Evolutionary conservation across 2,113 vertebrate species (phyloP).

Genomic region (Anseranas semipalmata): DNA sequence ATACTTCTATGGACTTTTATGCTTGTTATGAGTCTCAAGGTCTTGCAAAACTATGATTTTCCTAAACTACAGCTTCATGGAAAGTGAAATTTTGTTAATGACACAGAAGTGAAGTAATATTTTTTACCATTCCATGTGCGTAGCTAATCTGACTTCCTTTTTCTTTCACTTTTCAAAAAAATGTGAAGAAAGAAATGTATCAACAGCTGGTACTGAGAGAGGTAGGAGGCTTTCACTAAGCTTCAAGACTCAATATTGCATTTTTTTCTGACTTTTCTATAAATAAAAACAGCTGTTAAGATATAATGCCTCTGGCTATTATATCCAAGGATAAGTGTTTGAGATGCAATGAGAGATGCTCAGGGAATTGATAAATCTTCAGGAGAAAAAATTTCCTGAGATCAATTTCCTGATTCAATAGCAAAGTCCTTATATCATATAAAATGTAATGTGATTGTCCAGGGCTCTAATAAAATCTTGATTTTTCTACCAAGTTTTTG

Average conservation of each 20-base stretch:
- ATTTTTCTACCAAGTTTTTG: constrained; percentile 32
- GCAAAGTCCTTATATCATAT: neutral
- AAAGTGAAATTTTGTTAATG: neutral
- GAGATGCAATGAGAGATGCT: neutral
- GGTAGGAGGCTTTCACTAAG: neutral
- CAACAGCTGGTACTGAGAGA: neutral
- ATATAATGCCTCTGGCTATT: neutral
- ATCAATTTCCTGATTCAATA: constrained; percentile 47
- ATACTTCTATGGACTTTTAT: neutral
- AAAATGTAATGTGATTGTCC: constrained; percentile 60
- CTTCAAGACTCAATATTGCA: neutral
- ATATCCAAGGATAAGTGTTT: neutral
- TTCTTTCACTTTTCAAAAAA: neutral
- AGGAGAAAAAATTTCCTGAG: neutral
- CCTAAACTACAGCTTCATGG: neutral
- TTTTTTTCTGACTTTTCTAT: neutral
- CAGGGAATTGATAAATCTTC: neutral
- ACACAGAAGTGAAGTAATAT: neutral
- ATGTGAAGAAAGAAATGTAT: neutral
- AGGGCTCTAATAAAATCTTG: constrained; percentile 56
- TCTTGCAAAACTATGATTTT: neutral
- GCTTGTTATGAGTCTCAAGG: neutral
- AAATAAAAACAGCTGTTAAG: constrained; percentile 4
- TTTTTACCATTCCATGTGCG: neutral
- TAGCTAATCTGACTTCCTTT: neutral